phyloP scores from a whole-genome alignment of 2,797 vertebrate species.

The Lophotriccus pileatus region DNA sequence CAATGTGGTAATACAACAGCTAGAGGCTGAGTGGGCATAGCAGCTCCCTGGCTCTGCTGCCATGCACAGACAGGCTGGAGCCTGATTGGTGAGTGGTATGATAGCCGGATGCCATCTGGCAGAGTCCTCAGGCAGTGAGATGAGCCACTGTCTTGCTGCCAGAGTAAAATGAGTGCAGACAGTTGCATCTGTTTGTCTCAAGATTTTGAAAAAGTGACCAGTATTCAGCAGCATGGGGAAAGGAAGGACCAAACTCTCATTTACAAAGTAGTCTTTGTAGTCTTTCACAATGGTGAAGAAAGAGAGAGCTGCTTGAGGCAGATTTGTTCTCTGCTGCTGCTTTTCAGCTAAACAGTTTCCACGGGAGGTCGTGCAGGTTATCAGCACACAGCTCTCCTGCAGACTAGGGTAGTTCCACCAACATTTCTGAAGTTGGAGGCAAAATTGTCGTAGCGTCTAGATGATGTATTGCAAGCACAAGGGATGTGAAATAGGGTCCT shows the following conservation, averaged over 20 bases:
- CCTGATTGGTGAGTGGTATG: background rate
- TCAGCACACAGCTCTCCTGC: background rate
- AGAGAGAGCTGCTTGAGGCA: background rate
- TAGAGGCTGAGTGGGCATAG: background rate
- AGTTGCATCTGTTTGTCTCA: slow-evolving; percentile 12
- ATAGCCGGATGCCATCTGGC: slow-evolving; percentile 11
- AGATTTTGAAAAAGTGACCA: background rate
- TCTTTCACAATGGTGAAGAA: background rate
- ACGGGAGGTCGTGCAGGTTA: background rate
- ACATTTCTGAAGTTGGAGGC: background rate
- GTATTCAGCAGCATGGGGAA: background rate
- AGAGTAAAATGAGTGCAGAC: background rate
- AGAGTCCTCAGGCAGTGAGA: background rate
- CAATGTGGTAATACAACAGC: background rate
- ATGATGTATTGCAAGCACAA: background rate
- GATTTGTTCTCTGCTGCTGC: background rate
- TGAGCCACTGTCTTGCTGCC: slow-evolving; percentile 18
- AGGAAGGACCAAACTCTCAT: background rate
- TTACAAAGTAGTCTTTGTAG: background rate
- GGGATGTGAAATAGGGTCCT: background rate
- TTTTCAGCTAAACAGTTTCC: background rate
- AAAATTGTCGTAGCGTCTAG: background rate
- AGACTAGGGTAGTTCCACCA: background rate
- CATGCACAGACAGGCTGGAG: background rate
- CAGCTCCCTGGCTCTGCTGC: background rate